Evolutionary conservation across 1,140 invertebrate genomes (phyloP).

Genomic region (Homarus americanus): DNA sequence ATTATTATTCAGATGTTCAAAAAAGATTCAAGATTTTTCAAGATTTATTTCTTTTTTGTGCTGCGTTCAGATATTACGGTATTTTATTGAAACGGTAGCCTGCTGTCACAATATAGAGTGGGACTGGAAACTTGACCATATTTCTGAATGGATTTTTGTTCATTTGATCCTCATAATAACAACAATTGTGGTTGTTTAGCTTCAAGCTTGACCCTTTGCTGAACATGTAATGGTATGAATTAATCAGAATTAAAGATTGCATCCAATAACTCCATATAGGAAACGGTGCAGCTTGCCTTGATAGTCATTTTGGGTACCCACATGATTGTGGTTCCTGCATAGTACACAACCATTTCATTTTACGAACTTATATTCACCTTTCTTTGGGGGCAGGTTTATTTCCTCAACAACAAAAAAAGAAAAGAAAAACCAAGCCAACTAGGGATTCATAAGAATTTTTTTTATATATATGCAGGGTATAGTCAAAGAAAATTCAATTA

Average conservation of each 20-base stretch:
- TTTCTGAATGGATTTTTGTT: not conserved
- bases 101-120: not conserved
- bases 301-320: not conserved
- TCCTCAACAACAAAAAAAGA: no score
- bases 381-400: no score
- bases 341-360: not conserved
- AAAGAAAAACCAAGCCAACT: no score
- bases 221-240: not conserved
- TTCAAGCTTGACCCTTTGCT: slow-evolving; percentile 7
- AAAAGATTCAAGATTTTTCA: not conserved
- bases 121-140: not conserved
- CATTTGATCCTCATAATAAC: not conserved
- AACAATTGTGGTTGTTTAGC: not conserved
- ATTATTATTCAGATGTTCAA: not conserved
- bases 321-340: not conserved
- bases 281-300: not conserved
- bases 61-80: not conserved
- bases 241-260: not conserved
- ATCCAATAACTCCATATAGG: not conserved
- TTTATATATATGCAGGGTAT: no score
- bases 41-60: not conserved
- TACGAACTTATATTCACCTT: not conserved
- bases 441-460: not conserved
- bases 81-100: not conserved
- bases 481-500: no score